These are phyloP conservation scores for Dioctria linearis DNA, from an alignment of 2,888 invertebrate genomes.

Conservation along the genomic window DNA sequence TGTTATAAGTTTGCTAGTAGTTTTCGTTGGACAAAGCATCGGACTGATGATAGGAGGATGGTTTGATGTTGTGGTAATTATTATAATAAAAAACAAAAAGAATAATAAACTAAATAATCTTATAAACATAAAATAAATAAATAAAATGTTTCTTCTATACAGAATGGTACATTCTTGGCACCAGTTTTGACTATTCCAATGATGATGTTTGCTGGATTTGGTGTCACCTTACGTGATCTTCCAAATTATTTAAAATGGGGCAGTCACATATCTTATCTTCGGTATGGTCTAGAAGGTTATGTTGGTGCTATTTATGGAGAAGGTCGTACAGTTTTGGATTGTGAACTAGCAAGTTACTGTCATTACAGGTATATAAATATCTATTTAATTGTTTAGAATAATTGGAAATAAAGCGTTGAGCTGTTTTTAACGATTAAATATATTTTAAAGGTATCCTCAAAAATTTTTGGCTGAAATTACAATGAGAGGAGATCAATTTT, in stretches of 20 bases:
- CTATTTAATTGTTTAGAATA: background rate
- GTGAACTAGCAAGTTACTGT: conserved; percentile 80
- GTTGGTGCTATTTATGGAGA: conserved; percentile 89
- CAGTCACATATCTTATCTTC: conserved; percentile 90
- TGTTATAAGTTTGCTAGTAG: conserved; percentile 84
- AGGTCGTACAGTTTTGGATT: conserved; percentile 82
- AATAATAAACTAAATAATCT: background rate
- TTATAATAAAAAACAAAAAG: background rate
- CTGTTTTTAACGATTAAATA: background rate
- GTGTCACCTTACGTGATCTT: conserved; percentile 89
- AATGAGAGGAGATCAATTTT: conserved; percentile 85
- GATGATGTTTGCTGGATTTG: conserved; percentile 98
- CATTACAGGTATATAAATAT: conserved; percentile 77
- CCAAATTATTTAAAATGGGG: conserved; percentile 92
- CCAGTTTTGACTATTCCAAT: conserved; percentile 93
- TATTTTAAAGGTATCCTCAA: conserved; percentile 76
- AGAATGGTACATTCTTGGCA: conserved; percentile 96
- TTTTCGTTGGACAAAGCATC: conserved; percentile 92
- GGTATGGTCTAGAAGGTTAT: conserved; percentile 92
- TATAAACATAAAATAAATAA: background rate
- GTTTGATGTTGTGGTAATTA: conserved; percentile 86
- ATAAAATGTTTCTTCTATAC: conserved; percentile 59
- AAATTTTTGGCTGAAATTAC: conserved; percentile 88
- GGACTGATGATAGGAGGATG: conserved; percentile 94
- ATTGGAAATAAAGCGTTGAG: background rate